Conservation (phyloP, 1,140 invertebrate species). For the Paraescarpia echinospica region DNA sequence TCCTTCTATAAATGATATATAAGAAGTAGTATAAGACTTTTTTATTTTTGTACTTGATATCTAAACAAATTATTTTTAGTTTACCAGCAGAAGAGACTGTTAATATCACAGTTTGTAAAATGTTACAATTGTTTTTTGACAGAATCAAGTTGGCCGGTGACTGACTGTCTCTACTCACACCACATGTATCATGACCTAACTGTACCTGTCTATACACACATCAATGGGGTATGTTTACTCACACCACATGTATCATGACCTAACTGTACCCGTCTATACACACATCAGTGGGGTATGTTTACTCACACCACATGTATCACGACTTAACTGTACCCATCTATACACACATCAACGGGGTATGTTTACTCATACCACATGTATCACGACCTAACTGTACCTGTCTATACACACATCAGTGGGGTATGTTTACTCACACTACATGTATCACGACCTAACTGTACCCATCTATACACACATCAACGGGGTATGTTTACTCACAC, state of each 20-base stretch:
- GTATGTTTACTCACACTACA: too few relatives aligned
- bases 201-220: slow-evolving; percentile 92
- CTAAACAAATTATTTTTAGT: too few relatives aligned
- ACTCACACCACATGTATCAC: too few relatives aligned
- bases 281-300: too few relatives aligned
- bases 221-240: slow-evolving; percentile 75
- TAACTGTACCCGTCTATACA: background rate
- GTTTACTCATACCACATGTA: too few relatives aligned
- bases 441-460: too few relatives aligned
- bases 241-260: background rate
- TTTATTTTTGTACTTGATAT: background rate
- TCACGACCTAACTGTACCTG: too few relatives aligned
- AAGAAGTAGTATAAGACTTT: background rate
- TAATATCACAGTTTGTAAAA: background rate
- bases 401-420: too few relatives aligned
- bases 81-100: background rate
- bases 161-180: slow-evolving; percentile 2
- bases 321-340: too few relatives aligned
- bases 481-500: too few relatives aligned
- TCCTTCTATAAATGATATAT: background rate
- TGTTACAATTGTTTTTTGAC: background rate
- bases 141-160: slow-evolving; percentile 10
- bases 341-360: too few relatives aligned
- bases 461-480: too few relatives aligned
- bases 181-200: slow-evolving; percentile 56